Evolutionary conservation across 2,888 invertebrate genomes (phyloP), one percentile per base, ranked within the genome.

Genomic region (Catocala fraxini): DNA sequence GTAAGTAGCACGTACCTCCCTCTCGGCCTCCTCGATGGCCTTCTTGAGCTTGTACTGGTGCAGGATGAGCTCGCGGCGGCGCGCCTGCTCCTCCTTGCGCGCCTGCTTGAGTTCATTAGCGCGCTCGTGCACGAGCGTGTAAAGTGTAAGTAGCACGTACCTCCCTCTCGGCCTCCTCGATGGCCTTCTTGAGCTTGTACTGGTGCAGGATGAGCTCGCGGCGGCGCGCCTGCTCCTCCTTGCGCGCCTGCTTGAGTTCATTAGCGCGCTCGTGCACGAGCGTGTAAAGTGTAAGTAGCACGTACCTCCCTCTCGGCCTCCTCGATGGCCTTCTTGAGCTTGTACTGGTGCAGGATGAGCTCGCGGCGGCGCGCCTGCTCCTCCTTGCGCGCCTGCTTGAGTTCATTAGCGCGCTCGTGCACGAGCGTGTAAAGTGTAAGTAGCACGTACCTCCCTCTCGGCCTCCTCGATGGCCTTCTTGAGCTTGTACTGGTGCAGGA

Each of bases 21-120:
- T 92, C 88, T 98, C 98, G 33, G 98, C 98, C 92, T 98, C 98
- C 87, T 98, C 98, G 68, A 98, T 96, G 59, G 98, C 97, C 91
- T 99, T 99, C 88, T 99, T 98, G 77, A 98, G 95, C 91, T 98
- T 97, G 93, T 99, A 98, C 89, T 98, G 98, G 84, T 98, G 98
- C 78, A 99, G 95, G 84, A 99, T 99, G 72, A 96, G 96, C 73
- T 98, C 97, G 59, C 99, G 93, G 64, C 98, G 95, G n/a, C 97
- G 96, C 80, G 97, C 97, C 88, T 99, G 99, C 82, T 99, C 98
- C 80, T 97, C 96, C 77, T 97, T 96, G 84, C 97, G 94, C 80
- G 96, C 94, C 74, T 95, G 93, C 92, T 97, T 95, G 87, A 97
- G 95, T 86, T 98, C 96, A 81, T 95, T 95, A 80, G 97, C 97